These are phyloP conservation scores for Ptychochromis oligacanthus DNA, from an alignment of 2,113 vertebrate species.

Conservation along the genomic window DNA sequence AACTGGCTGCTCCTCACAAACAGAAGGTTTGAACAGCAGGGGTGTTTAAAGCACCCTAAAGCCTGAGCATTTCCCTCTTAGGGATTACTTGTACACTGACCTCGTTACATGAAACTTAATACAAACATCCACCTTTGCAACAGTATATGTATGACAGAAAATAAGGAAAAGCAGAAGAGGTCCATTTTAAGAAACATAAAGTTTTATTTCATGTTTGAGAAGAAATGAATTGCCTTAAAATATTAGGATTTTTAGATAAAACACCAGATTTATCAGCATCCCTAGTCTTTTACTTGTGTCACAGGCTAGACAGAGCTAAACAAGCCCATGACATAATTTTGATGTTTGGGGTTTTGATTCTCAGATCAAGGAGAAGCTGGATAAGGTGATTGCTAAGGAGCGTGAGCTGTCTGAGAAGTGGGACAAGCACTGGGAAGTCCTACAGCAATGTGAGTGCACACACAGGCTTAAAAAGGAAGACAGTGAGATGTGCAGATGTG, in stretches of 20 bases:
- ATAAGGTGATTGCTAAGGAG: conserved; percentile 88
- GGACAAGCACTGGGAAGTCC: conserved; percentile 93
- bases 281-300: too few species aligned
- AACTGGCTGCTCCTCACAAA: not conserved
- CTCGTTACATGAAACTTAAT: not conserved
- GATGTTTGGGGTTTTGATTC: conserved; percentile 20
- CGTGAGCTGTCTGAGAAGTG: conserved; percentile 90
- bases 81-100: not conserved
- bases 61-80: not conserved
- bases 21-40: not conserved
- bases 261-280: not conserved
- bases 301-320: not conserved
- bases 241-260: rapidly evolving
- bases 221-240: rapidly evolving
- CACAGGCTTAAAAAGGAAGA: not conserved
- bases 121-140: rapidly evolving
- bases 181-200: not conserved
- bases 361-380: conserved; percentile 91
- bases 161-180: not conserved
- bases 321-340: not conserved
- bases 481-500: not conserved
- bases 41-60: not conserved
- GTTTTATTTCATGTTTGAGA: not conserved
- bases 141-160: not conserved
- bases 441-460: conserved; percentile 89